Base-by-base conservation (phyloP, 2,113 vertebrate species). In the Lophius piscatorius region DNA sequence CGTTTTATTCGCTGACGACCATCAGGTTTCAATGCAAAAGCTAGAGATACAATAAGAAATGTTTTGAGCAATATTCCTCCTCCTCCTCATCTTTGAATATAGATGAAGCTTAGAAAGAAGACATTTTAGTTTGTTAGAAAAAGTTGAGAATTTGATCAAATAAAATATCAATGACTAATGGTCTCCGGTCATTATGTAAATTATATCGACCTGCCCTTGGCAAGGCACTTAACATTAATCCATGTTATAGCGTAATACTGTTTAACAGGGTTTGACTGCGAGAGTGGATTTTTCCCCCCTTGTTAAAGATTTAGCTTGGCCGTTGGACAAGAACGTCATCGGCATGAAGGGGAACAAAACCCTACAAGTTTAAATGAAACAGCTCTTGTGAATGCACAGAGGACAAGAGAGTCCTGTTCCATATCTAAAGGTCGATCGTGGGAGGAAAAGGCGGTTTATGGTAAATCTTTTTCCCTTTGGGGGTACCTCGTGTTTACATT, bases 201-300 rank as follows among this genome's bases (percentile, higher is more conserved):
- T 49, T 45, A 54, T 18, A 48, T 1, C 6, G 2, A 45, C 22
- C 66, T 63, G 56, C 47, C 36, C 42, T 52, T 49, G 49, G 54
- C 57, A 70, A 72, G 59, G 39, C 54, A 58, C n/a, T 75, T 29
- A n/a, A 57, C 20, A 56, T 22, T 22, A 58, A 76, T 70, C 72
- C 34, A 48, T 39, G 71, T 70, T 67, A 38, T 11, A 33, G 46
- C 47, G 57, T 35, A 31, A 34, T 63, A 16, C 21, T 46, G 39
- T 54, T 51, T 75, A 26, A 60, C 40, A 63, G 20, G 59, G 48
- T 76, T 70, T 29, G 52, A 22, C n/a, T n/a, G n/a, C n/a, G n/a
- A n/a, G n/a, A 59, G 5, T 22, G 33, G 6, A 11, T 21, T 7
- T 36, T 63, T 55, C 46, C 28, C 51, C 21, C 28, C 41, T 55